Evolutionary conservation across 2,797 vertebrate species (phyloP).

Genomic region (Labroides dimidiatus): DNA sequence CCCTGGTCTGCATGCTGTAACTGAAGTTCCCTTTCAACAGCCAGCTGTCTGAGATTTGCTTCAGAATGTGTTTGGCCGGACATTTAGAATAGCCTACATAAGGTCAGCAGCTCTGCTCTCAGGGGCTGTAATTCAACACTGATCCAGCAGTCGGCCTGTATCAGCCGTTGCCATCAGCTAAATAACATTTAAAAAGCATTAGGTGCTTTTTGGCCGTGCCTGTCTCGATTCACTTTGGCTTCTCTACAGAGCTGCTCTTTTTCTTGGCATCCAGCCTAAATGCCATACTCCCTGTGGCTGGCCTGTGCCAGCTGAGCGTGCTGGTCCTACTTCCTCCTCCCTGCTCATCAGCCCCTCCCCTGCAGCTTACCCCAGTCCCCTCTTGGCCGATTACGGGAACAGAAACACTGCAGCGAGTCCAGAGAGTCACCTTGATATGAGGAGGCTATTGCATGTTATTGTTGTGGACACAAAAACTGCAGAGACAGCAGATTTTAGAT

Average conservation of each 20-base stretch:
- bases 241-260: conserved; percentile 72
- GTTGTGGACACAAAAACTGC: conserved; percentile 28
- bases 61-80: conserved; percentile 72
- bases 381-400: conserved; percentile 43
- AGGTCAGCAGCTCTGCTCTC: conserved; percentile 73
- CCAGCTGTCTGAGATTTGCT: conserved; percentile 76
- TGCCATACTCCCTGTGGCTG: conserved; percentile 70
- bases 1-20: conserved; percentile 57
- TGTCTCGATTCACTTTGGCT: conserved; percentile 72
- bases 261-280: conserved; percentile 78
- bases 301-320: conserved; percentile 77
- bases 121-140: conserved; percentile 66
- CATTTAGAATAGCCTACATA: conserved; percentile 71
- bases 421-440: conserved; percentile 62
- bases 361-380: conserved; percentile 31
- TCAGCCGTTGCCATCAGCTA: conserved; percentile 78
- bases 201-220: conserved; percentile 73
- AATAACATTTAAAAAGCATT: conserved; percentile 86
- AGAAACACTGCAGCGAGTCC: conserved; percentile 46
- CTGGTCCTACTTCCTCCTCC: conserved; percentile 58
- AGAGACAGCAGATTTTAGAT: conserved; percentile 30
- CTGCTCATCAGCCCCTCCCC: conserved; percentile 18
- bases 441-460: conserved; percentile 16
- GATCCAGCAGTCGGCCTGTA: conserved; percentile 59
- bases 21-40: conserved; percentile 72